Base-by-base conservation (phyloP, 64 coral and sea anemone species). In the Stichodactyla mertensii region DNA sequence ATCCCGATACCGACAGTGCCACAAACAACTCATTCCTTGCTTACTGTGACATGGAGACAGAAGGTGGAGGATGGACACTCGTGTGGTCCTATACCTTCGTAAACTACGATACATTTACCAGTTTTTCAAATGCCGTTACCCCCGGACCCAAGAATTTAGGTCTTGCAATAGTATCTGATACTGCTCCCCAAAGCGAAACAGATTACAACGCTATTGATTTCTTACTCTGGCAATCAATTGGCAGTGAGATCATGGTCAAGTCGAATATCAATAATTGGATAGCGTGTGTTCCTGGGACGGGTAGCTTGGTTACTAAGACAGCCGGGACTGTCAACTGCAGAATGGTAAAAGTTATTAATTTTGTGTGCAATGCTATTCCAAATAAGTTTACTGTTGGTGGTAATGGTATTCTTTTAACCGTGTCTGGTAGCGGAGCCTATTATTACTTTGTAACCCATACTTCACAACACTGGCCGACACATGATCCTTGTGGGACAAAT, bases 1-100 rank as follows among this genome's bases (percentile, higher is more conserved):
- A 11, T 54, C 55, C 52, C 14, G 45, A 16, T 54, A 19, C 26
- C 18, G 13, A 12, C 24, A 79, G 51, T 10, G 18, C 18, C 51
- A 70, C 64, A 70, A 23, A 80, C n/a, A 52, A 45, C 71, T 23
- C 86, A 55, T 71, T 87, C 62, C 19, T 57, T 9, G 51, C 45
- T 26, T 87, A 87, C 64, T 87, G 86, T 77, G 86, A 87, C 64
- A 87, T 87, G 86, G 86, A 87, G 55, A 87, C 86, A n/a, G 66
- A 70, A 51, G 86, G 64, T 1, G 86, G 86, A 55, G 64, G 60
- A 12, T 87, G 86, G 86, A 87, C 64, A 71, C 62, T 87, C 0
- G 86, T 87, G 2, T 87, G 67, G 61, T 53, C 24, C 53, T 87
- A 87, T 55, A 87, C 24, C 6, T 87, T 87, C 70, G 52, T 18